Conservation (phyloP, 2,797 vertebrate species). For the Sebastes taczanowskii region DNA sequence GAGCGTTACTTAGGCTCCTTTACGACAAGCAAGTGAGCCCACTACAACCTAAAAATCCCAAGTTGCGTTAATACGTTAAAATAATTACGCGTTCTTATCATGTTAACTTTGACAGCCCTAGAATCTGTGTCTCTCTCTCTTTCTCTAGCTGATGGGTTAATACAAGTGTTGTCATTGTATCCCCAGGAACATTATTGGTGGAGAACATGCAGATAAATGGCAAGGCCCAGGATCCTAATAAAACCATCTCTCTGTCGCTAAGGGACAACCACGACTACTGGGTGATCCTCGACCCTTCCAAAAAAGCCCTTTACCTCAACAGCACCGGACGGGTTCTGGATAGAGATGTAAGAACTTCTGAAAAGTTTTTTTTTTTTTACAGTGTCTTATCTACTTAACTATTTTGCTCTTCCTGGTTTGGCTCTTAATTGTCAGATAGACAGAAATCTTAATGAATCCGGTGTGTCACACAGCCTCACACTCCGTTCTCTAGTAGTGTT, state of each 20-base stretch:
- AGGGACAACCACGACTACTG: conserved; percentile 90
- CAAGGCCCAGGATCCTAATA: conserved; percentile 85
- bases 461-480: not conserved
- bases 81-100: too few species aligned
- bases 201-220: conserved; percentile 95
- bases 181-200: conserved; percentile 90
- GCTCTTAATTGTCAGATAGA: not conserved
- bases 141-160: not conserved
- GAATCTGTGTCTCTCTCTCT: not conserved
- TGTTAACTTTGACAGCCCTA: too few species aligned
- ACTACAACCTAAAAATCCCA: too few species aligned
- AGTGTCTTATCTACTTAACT: not conserved
- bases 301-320: conserved; percentile 90
- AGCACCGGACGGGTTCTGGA: conserved; percentile 91
- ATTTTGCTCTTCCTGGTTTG: not conserved
- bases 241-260: conserved; percentile 89
- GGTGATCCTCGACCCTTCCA: conserved; percentile 90
- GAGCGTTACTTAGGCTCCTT: too few species aligned
- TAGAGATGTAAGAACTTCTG: conserved; percentile 85
- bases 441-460: not conserved
- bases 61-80: too few species aligned
- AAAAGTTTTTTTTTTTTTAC: not conserved
- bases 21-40: too few species aligned
- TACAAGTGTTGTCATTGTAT: not conserved
- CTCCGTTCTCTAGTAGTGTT: not conserved